phyloP scores from a whole-genome alignment of 2,888 invertebrate genomes.

The Melinaea marsaeus region DNA sequence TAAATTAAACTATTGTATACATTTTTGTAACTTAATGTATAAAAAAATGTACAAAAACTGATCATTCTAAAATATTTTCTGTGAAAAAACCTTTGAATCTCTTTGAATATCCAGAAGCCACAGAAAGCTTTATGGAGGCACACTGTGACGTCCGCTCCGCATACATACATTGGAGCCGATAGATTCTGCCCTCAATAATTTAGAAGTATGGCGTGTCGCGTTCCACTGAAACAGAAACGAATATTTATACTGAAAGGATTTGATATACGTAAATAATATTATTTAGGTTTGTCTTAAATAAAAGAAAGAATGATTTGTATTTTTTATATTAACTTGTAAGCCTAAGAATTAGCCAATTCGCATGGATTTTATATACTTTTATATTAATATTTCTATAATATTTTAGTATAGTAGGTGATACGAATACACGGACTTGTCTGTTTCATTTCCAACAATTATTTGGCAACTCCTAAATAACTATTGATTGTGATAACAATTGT shows the following conservation, averaged over 20 bases:
- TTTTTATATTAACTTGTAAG: too few relatives aligned
- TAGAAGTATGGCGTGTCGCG: conserved; percentile 42
- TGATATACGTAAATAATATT: neutral
- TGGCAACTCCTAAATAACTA: too few relatives aligned
- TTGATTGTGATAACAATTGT: too few relatives aligned
- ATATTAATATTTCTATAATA: too few relatives aligned
- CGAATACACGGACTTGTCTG: too few relatives aligned
- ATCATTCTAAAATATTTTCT: conserved; percentile 12
- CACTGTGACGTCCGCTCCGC: conserved; percentile 39
- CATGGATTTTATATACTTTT: too few relatives aligned
- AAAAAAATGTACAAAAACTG: neutral
- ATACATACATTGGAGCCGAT: conserved; percentile 41
- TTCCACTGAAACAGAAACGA: conserved; percentile 19
- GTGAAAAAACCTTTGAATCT: conserved; percentile 31
- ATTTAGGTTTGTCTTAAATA: neutral
- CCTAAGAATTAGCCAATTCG: too few relatives aligned
- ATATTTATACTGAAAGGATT: neutral
- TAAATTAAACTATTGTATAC: too few relatives aligned
- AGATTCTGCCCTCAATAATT: conserved; percentile 62
- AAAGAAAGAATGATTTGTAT: too few relatives aligned
- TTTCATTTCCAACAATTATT: too few relatives aligned
- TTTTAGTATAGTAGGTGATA: too few relatives aligned
- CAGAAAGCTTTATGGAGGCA: conserved; percentile 44
- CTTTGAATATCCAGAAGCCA: conserved; percentile 39
- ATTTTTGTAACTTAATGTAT: neutral